Percentiles rank a stretch among this genome's conserved stretches.
phyloP scores from a whole-genome alignment of 1,140 invertebrate species.

The Drosophila eugracilis region DNA sequence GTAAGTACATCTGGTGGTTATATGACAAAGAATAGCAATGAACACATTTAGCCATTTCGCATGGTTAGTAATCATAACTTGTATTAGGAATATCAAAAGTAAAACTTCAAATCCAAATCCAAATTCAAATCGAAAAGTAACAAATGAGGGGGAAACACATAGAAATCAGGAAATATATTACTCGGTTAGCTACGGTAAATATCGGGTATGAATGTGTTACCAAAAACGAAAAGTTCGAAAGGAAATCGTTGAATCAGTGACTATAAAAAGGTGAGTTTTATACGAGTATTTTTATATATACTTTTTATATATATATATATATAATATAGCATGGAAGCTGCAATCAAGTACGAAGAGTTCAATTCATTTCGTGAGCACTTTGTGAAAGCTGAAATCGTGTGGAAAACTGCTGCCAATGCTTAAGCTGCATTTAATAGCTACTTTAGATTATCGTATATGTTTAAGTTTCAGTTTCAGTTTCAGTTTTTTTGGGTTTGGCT shows the following conservation, averaged over 20 bases:
- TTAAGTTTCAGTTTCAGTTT: conserved; percentile 8
- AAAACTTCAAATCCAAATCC: conserved; percentile 45
- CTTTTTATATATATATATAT: conserved; percentile 35
- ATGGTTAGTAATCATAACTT: conserved; percentile 48
- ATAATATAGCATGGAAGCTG: conserved; percentile 57
- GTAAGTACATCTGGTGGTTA: conserved; percentile 71
- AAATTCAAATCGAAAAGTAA: too few relatives aligned
- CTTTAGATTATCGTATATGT: conserved; percentile 20
- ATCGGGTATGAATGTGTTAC: conserved; percentile 33
- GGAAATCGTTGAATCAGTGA: conserved; percentile 47
- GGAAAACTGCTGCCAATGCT: conserved; percentile 69
- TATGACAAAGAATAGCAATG: conserved; percentile 78
- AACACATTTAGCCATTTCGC: conserved; percentile 76
- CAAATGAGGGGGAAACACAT: conserved; percentile 44
- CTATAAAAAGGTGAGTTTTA: conserved; percentile 40
- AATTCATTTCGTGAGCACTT: conserved; percentile 57
- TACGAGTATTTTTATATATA: conserved; percentile 44
- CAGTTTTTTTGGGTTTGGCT: conserved; percentile 21
- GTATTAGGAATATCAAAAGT: conserved; percentile 23
- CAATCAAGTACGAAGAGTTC: conserved; percentile 54
- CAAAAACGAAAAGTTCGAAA: conserved; percentile 34
- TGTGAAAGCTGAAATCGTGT: conserved; percentile 74
- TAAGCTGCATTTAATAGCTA: conserved; percentile 72
- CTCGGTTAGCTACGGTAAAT: conserved; percentile 36
- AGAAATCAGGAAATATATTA: conserved; percentile 52